Percentiles rank a stretch among this genome's conserved stretches.
These are phyloP conservation scores for Apistogramma diplotaenia DNA, from an alignment of 2,113 vertebrate genomes.

Conservation along the genomic window DNA sequence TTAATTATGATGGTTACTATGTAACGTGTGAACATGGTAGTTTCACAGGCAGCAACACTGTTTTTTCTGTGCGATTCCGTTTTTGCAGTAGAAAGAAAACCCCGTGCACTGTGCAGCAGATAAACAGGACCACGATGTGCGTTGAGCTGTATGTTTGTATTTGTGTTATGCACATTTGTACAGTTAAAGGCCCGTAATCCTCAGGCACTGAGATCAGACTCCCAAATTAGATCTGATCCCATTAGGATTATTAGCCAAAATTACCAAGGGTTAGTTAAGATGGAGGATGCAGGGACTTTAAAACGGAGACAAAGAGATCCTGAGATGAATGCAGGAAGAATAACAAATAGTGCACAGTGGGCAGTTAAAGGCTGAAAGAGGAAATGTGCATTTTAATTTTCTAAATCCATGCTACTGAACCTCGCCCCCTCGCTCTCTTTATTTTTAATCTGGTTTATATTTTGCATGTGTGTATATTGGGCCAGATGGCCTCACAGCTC, in stretches of 20 bases:
- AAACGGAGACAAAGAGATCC: not conserved
- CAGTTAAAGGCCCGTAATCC: conserved; percentile 59
- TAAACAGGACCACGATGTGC: not conserved
- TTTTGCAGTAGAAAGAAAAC: not conserved
- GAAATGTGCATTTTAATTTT: not conserved
- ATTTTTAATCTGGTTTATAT: not conserved
- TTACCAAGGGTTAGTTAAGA: conserved; percentile 26
- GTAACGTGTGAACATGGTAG: not conserved
- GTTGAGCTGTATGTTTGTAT: not conserved
- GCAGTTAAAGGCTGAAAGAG: not conserved
- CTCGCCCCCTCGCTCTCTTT: rapidly evolving
- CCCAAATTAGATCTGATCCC: conserved; percentile 72
- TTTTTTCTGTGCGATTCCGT: conserved; percentile 6
- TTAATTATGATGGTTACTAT: not conserved
- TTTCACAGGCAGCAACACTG: not conserved
- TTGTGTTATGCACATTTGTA: not conserved
- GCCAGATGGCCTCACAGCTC: not conserved
- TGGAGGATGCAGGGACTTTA: not conserved
- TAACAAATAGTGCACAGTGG: not conserved
- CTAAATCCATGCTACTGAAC: not conserved
- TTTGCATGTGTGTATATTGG: not conserved
- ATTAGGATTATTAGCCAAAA: conserved; percentile 65
- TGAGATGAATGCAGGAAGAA: not conserved
- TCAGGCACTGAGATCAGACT: conserved; percentile 39
- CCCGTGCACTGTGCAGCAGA: not conserved